Base-by-base conservation (phyloP, 37 sponge, comb jelly and placozoan species). In the Axinella damicornis region DNA sequence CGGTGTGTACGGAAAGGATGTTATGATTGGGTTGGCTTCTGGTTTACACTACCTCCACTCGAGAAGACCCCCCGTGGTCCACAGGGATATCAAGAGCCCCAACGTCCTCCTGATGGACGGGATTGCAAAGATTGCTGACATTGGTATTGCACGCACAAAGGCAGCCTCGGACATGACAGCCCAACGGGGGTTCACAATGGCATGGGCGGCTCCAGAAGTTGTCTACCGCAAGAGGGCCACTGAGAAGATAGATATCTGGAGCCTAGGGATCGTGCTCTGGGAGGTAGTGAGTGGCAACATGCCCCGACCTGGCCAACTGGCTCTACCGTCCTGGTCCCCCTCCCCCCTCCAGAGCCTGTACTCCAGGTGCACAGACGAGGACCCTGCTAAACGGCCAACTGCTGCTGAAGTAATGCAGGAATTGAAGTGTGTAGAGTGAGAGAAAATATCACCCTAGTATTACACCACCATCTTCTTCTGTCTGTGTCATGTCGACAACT, bases 121-220 rank as follows among this genome's bases (percentile, higher is more conserved):
- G 11, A 32, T 91, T n/a, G 89, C 97, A 11, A 96, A 96, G 88
- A 94, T 96, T 69, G 97, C 92, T 20, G 97, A 96, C 66, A 91
- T 96, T 32, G 97, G 97, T 0, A 58, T 96, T 52, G 97, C 97
- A 22, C 81, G 94, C 17, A 89, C 92, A 33, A 96, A 88, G 74
- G 79, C 70, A 38, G 69, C 84, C 0, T 82, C 89, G n/a, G 90
- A 93, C 66, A 96, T 96, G 97, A 96, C 97, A 13, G 94, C 97
- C 28, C 97, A 96, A 90, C 81, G 71, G 28, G 95, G 95, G 0
- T 96, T 79, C 92, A 96, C 92, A 2, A 79, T 86, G 2, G 94
- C 94, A n/a, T 96, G 97, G 97, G 94, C 94, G 17, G 94, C 97
- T 2, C 97, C 97, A n/a, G 97, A 96, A 58, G 97, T 96, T 34